A percentile compares a stretch with the other conserved stretches of the same genome.
Conservation (phyloP, 2,888 invertebrate genomes). For the Sussaba pulchella region DNA sequence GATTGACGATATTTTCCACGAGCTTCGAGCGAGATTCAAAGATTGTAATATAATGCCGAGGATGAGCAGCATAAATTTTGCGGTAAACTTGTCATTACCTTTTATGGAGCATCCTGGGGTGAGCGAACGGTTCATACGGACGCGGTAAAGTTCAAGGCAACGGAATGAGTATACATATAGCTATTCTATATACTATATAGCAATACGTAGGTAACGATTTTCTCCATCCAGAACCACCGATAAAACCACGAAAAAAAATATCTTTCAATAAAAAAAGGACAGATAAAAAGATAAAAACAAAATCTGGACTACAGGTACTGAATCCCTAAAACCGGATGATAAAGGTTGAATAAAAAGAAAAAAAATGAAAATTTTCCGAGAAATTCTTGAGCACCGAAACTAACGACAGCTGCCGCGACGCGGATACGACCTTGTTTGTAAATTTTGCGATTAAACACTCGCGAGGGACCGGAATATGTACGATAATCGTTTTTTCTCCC, state of each 20-base stretch:
- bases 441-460: constrained; percentile 50
- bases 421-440: constrained; percentile 25
- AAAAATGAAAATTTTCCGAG: constrained; percentile 9
- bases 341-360: constrained; percentile 7
- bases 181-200: too few relatives aligned
- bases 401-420: neutral
- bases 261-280: too few relatives aligned
- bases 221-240: constrained; percentile 8
- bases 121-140: constrained; percentile 19
- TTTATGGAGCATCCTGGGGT: constrained; percentile 3
- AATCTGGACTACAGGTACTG: constrained; percentile 14
- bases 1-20: neutral
- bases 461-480: constrained; percentile 23
- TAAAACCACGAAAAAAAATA: neutral
- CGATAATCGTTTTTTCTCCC: constrained; percentile 35
- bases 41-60: neutral
- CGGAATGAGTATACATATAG: neutral
- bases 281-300: constrained; percentile 6
- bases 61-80: constrained; percentile 17
- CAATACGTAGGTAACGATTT: constrained; percentile 6
- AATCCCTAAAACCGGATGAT: constrained; percentile 32
- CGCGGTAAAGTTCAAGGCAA: constrained; percentile 33
- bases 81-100: neutral
- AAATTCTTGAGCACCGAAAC: constrained; percentile 42
- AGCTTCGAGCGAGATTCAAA: constrained; percentile 7